Conservation (phyloP, 2,797 vertebrate species). For the Pipistrellus nathusii region DNA sequence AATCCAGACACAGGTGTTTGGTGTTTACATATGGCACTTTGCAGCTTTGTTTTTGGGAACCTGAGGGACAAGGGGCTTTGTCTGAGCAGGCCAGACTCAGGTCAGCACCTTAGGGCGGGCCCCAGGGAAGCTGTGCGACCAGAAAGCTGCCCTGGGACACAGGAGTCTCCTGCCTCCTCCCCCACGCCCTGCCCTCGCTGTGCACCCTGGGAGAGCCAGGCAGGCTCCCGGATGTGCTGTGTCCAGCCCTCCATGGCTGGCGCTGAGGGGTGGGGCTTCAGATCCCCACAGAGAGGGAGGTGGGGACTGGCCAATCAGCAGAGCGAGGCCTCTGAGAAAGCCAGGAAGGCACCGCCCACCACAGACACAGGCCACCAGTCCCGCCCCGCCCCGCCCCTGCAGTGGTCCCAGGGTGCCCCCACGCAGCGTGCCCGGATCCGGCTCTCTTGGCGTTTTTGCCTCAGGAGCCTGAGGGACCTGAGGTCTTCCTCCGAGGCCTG, state of each 20-base stretch:
- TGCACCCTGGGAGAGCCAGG: background rate
- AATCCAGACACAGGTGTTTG: background rate
- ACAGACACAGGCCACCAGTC: background rate
- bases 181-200: background rate
- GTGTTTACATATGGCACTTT: background rate
- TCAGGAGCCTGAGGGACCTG: background rate
- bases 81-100: background rate
- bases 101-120: too few species aligned
- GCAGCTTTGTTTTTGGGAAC: background rate
- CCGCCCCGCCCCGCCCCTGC: too few species aligned
- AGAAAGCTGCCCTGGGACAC: too few species aligned
- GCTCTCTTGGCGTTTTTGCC: background rate
- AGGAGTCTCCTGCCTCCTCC: background rate
- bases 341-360: background rate
- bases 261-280: background rate
- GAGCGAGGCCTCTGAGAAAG: background rate
- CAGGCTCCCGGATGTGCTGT: background rate
- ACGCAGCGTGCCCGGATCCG: background rate
- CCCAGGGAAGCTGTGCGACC: background rate
- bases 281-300: background rate
- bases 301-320: background rate
- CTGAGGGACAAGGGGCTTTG: background rate
- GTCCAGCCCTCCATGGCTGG: background rate
- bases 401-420: fast-evolving
- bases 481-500: background rate